These are phyloP conservation scores for Diplogasteroides magnus DNA, from an alignment of 1,140 invertebrate species.

Conservation along the genomic window DNA sequence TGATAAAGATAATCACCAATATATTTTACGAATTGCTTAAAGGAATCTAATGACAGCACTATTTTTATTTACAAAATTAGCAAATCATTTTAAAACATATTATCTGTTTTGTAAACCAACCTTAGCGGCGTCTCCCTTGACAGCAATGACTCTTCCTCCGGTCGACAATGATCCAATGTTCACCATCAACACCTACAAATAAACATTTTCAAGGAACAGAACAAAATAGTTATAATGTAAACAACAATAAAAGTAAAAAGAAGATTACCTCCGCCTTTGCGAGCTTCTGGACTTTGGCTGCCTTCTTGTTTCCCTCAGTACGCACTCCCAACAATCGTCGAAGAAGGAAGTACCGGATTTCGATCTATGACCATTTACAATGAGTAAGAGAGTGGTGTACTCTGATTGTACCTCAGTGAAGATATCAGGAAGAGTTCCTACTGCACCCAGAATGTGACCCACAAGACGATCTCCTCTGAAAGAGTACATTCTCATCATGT, in stretches of 20 bases:
- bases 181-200: slow-evolving; percentile 78
- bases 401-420: slow-evolving; percentile 83
- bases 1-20: neutral
- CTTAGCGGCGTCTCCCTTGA: slow-evolving; percentile 93
- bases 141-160: slow-evolving; percentile 88
- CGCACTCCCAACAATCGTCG: slow-evolving; percentile 90
- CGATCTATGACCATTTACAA: slow-evolving; percentile 64
- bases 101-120: no score
- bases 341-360: slow-evolving; percentile 94
- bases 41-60: no score
- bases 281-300: slow-evolving; percentile 67
- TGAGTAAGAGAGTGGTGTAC: neutral
- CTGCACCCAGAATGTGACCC: slow-evolving; percentile 86
- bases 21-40: neutral
- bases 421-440: slow-evolving; percentile 89
- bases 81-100: no score
- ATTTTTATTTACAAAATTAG: no score
- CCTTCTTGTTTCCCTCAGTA: slow-evolving; percentile 97
- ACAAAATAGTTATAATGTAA: no score
- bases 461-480: slow-evolving; percentile 86
- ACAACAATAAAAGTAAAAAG: no score
- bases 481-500: neutral
- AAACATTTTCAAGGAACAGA: no score
- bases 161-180: slow-evolving; percentile 98
- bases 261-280: neutral